Base-by-base conservation (phyloP, 2,113 vertebrate species). In the Hemibagrus wyckioides region DNA sequence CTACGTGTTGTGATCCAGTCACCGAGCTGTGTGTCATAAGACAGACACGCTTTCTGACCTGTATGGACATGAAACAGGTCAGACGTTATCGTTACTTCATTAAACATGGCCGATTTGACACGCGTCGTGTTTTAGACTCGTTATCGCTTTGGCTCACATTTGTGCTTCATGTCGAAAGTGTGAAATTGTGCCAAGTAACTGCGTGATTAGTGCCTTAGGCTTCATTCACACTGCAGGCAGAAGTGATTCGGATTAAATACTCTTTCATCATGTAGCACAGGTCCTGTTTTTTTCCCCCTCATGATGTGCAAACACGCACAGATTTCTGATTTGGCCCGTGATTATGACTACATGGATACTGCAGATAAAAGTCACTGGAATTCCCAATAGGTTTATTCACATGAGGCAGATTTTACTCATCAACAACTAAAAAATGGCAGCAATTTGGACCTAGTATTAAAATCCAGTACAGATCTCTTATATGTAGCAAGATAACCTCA, bases 81-180 rank as follows among this genome's bases (percentile, higher is more conserved):
- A 50, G 28, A 44, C n/a, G 77, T 41, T 10, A 14, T 56, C 36
- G 52, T 59, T 21, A 19, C 23, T 61, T 44, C 4, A 13, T 76
- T 52, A 44, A 75, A 57, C 71, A 59, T 84, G 56, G 84, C 73
- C 67, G 84, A 73, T 59, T 36, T 28, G 39, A 85, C 71, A 77
- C 3, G 77, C 25, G 56, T 19, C 86, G 65, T 33, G 25, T 11
- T 23, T 73, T 30, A 6, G 63, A 25, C 19, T 10, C 13, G 65
- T 80, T 63, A 39, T 87, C 82, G 56, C 54, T 25, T 48, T 67
- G 69, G 5, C 80, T 52, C 80, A 54, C 69, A 39, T 67, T 69
- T 39, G 33, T 28, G 54, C 25, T 44, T 23, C n/a, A 11, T 50
- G 73, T 30, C 23, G 25, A 33, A 48, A 11, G 11, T 65, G 54